These are phyloP conservation scores for Drosophila truncata DNA, from an alignment of 1,140 invertebrate genomes.

Conservation along the genomic window DNA sequence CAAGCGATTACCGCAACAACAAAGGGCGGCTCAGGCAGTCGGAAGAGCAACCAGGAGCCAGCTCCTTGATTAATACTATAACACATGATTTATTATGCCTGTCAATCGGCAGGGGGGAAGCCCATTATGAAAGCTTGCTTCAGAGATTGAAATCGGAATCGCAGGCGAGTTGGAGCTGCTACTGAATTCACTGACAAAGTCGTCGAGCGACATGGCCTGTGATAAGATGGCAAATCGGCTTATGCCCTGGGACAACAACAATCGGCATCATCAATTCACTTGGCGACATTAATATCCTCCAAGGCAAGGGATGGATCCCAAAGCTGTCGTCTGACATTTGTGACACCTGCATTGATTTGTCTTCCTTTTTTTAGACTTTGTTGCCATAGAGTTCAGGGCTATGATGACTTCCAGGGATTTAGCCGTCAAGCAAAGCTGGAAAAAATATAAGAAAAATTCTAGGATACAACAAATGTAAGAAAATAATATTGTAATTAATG, in stretches of 20 bases:
- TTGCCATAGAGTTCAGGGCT: constrained; percentile 4
- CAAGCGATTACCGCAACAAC: constrained; percentile 73
- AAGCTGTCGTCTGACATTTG: constrained; percentile 83
- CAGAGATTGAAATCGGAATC: constrained; percentile 68
- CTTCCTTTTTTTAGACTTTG: constrained; percentile 56
- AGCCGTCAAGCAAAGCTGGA: not conserved
- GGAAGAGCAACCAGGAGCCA: constrained; percentile 50
- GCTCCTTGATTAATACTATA: constrained; percentile 79
- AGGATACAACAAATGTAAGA: not conserved
- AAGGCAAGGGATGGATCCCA: constrained; percentile 38
- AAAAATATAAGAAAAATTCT: not conserved
- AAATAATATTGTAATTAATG: not conserved
- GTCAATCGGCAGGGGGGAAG: constrained; percentile 73
- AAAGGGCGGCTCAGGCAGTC: constrained; percentile 36
- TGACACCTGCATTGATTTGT: constrained; percentile 84
- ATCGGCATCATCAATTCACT: constrained; percentile 83
- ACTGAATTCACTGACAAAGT: constrained; percentile 22
- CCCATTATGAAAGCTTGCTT: constrained; percentile 77
- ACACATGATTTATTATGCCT: constrained; percentile 83
- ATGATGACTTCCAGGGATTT: not conserved
- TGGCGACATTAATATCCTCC: constrained; percentile 81
- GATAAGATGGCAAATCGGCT: constrained; percentile 83
- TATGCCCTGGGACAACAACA: constrained; percentile 68
- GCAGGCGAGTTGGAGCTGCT: constrained; percentile 8
- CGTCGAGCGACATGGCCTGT: constrained; percentile 47